A percentile compares a stretch with the other conserved stretches of the same genome.
Conservation (phyloP, 1,140 invertebrate genomes). For the Cyrtorhinus lividipennis region DNA sequence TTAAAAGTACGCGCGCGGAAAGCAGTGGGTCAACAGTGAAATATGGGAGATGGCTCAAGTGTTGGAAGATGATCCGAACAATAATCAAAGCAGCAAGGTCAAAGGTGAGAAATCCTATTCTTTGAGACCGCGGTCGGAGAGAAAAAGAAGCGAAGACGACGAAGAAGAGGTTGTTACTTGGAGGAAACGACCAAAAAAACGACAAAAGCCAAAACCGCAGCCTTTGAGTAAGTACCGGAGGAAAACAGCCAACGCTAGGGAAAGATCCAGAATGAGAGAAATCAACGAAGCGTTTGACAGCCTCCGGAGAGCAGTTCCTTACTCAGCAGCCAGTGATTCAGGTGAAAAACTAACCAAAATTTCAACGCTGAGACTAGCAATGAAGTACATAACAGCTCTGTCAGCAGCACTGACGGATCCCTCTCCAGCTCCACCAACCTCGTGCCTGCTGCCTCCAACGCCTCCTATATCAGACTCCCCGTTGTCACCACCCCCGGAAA, state of each 20-base stretch:
- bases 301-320: constrained; percentile 56
- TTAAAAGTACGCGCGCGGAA: constrained; percentile 5
- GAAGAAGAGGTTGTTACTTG: constrained; percentile 21
- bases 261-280: constrained; percentile 70
- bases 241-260: constrained; percentile 76
- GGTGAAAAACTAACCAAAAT: constrained; percentile 73
- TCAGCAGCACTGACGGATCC: constrained; percentile 29
- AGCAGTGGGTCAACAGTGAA: background rate
- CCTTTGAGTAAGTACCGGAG: constrained; percentile 78
- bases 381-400: constrained; percentile 68
- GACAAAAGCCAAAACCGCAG: constrained; percentile 55
- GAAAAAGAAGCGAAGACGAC: constrained; percentile 12
- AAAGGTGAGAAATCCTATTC: constrained; percentile 25
- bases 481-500: constrained; percentile 5
- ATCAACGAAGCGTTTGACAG: constrained; percentile 77
- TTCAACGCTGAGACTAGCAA: constrained; percentile 67
- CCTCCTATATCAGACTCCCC: constrained; percentile 15
- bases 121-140: constrained; percentile 22
- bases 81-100: constrained; percentile 19
- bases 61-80: constrained; percentile 4
- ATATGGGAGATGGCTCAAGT: constrained; percentile 12
- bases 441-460: constrained; percentile 10
- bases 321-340: constrained; percentile 9
- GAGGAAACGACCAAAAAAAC: constrained; percentile 22
- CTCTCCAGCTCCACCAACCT: background rate